Evolutionary conservation across 2,113 vertebrate species (phyloP), one percentile per base, ranked within the genome.

Genomic region (Sinocyclocheilus maitianheensis): DNA sequence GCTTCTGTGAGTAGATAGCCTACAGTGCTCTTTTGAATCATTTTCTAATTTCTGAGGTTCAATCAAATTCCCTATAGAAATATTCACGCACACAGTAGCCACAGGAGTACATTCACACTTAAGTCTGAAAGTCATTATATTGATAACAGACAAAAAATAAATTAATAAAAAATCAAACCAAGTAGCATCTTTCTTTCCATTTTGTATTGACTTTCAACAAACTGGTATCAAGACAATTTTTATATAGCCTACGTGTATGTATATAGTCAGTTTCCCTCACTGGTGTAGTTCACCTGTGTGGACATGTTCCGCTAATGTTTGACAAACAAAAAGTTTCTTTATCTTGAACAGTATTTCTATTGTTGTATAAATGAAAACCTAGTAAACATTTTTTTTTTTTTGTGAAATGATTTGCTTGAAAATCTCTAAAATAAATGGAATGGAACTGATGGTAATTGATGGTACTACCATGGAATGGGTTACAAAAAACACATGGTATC

Each of bases 1-100:
- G 96, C 90, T 97, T 96, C 91, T 97, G 96, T 97, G 91, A 92
- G 93, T 92, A 34, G 14, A 13, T 60, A 60, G 58, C 58, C 58
- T 60, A 60, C 58, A 60, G 58, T n/a, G 20, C 20, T 60, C 58
- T 20, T 84, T 43, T n/a, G n/a, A 20, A 12, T 43, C 37, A n/a
- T 43, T 43, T 9, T 74, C 37, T n/a, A 3, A 20, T 71, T 16
- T 34, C 26, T 69, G 30, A 2, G 26, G 16, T 84, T 71, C 84
- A 76, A 78, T 84, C 55, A 55, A 24, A 63, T 58, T 26, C 51
- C 40, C 79, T 65, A 46, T 74, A 82, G 18, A 60, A n/a, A 51
- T 53, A 81, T 46, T 82, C 71, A 85, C 16, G 84, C 46, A 83
- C 34, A 43, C 71, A 74, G 16, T 74, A 60, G 55, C 58, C 58